phyloP scores from a whole-genome alignment of 2,113 vertebrate genomes.

The Petrocephalus microphthalmus region DNA sequence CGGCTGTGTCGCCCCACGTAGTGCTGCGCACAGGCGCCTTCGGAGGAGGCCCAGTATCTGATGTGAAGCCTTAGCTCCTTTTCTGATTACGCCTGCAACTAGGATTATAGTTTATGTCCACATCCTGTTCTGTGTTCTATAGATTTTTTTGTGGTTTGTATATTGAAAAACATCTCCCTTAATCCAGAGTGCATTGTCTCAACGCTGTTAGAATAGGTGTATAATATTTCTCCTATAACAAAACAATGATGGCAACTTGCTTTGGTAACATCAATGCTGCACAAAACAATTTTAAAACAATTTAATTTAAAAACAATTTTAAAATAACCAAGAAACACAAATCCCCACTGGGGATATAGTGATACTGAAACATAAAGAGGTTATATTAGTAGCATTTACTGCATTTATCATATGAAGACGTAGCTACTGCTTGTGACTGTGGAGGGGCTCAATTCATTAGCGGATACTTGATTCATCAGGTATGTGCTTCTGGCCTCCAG shows the following conservation, averaged over 20 bases:
- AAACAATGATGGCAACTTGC: not conserved
- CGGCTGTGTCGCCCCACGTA: slow-evolving; percentile 22
- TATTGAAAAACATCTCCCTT: not conserved
- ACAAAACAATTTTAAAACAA: too few species aligned
- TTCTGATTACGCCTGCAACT: not conserved
- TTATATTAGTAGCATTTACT: not conserved
- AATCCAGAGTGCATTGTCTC: not conserved
- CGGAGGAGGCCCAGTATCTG: not conserved
- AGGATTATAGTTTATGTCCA: not conserved
- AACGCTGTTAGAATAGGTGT: not conserved
- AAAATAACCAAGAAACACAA: not conserved
- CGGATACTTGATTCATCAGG: not conserved
- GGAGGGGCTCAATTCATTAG: not conserved
- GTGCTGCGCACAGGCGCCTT: not conserved
- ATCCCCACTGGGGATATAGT: not conserved
- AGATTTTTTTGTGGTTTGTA: not conserved
- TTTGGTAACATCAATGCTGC: not conserved
- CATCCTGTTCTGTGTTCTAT: not conserved
- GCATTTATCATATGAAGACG: not conserved
- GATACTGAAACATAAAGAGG: not conserved
- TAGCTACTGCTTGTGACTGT: not conserved
- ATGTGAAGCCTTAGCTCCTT: not conserved
- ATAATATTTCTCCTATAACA: not conserved
- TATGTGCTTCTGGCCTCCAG: not conserved
- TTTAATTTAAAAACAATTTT: not conserved